These are phyloP conservation scores for Dryoscopus gambensis DNA, from an alignment of 2,113 vertebrate species.

Conservation along the genomic window DNA sequence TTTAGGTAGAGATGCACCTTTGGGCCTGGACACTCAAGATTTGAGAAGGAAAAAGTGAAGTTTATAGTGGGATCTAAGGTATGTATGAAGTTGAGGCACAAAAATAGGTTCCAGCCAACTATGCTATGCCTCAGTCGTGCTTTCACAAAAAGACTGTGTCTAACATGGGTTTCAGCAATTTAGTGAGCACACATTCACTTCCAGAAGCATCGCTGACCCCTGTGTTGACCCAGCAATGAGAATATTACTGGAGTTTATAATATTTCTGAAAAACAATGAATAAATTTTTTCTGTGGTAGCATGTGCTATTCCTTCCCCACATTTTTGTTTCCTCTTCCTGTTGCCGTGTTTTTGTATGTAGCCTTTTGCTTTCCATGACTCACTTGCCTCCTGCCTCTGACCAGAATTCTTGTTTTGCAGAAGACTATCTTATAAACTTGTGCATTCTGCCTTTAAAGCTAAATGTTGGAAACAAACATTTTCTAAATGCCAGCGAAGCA, in stretches of 20 bases:
- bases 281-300: background rate
- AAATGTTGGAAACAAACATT: background rate
- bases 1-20: background rate
- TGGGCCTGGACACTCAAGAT: background rate
- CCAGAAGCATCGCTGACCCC: background rate
- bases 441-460: background rate
- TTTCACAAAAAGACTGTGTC: background rate
- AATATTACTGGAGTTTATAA: background rate
- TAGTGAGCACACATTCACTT: background rate
- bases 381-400: background rate
- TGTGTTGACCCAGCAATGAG: background rate
- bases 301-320: background rate
- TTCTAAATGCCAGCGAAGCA: background rate
- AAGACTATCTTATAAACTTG: background rate
- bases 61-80: background rate
- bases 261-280: background rate
- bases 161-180: background rate
- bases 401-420: background rate
- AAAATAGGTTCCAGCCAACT: background rate
- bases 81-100: background rate
- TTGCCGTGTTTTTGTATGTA: background rate
- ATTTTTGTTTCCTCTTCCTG: background rate
- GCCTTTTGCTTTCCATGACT: background rate
- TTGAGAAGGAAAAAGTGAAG: background rate
- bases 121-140: background rate